Evolutionary conservation across 2,888 invertebrate genomes (phyloP).

Genomic region (Podabrus alpinus): DNA sequence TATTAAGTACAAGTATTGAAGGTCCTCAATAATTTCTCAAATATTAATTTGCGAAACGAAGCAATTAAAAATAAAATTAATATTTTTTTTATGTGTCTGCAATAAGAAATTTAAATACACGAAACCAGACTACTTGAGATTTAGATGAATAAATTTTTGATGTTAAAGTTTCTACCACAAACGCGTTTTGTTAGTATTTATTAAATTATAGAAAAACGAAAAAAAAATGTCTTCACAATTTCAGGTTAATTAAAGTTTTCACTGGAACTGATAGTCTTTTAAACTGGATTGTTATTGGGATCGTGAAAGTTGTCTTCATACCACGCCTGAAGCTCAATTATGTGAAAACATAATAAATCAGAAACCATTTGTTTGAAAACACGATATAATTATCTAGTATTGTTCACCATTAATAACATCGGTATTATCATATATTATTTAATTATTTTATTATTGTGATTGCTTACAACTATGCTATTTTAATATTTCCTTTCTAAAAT

Average conservation of each 20-base stretch:
- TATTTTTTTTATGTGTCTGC: background rate
- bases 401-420: background rate
- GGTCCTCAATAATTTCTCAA: background rate
- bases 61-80: background rate
- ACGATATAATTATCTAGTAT: background rate
- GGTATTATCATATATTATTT: background rate
- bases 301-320: constrained; percentile 13
- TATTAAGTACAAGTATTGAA: background rate
- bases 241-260: constrained; percentile 15
- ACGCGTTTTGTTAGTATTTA: background rate
- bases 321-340: constrained; percentile 7
- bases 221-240: background rate
- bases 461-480: background rate
- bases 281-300: constrained; percentile 10
- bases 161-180: background rate
- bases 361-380: background rate
- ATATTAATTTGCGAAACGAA: background rate
- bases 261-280: constrained; percentile 7
- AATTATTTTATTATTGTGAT: background rate
- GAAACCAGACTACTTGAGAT: background rate
- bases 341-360: constrained; percentile 16
- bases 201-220: background rate
- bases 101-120: background rate
- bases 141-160: background rate
- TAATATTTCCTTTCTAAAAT: background rate